Conservation (phyloP, 2,797 vertebrate species). For the Melopsittacus undulatus region DNA sequence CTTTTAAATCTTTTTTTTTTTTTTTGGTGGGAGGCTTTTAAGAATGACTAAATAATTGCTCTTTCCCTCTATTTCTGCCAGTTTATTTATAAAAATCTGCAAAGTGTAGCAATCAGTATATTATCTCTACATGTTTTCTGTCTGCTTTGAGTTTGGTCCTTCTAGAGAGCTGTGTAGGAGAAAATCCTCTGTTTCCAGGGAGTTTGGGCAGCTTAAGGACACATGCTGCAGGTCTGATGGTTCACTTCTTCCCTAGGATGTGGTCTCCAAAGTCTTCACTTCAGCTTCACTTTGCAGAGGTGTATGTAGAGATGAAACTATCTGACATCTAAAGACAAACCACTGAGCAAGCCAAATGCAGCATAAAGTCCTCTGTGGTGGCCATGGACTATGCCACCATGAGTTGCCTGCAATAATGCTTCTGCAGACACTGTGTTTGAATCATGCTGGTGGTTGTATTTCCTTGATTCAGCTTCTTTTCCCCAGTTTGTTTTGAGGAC, state of each 20-base stretch:
- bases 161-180: background rate
- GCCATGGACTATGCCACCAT: background rate
- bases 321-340: background rate
- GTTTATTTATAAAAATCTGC: background rate
- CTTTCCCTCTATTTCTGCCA: background rate
- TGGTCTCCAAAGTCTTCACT: accelerated
- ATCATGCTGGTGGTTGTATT: background rate
- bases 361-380: accelerated
- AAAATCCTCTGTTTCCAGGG: background rate
- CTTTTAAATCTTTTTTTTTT: background rate
- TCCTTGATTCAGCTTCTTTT: background rate
- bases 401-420: background rate
- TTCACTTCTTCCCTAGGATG: background rate
- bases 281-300: background rate
- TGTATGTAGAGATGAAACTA: accelerated
- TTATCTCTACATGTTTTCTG: background rate
- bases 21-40: background rate
- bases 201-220: background rate
- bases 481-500: background rate
- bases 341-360: background rate
- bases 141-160: background rate
- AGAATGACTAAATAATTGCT: background rate
- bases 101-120: too few species aligned
- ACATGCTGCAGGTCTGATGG: background rate
- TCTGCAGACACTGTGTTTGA: background rate